A percentile compares a stretch with the other conserved stretches of the same genome.
Evolutionary conservation across 2,113 vertebrate species (phyloP).

Genomic region (Dinomys branickii): DNA sequence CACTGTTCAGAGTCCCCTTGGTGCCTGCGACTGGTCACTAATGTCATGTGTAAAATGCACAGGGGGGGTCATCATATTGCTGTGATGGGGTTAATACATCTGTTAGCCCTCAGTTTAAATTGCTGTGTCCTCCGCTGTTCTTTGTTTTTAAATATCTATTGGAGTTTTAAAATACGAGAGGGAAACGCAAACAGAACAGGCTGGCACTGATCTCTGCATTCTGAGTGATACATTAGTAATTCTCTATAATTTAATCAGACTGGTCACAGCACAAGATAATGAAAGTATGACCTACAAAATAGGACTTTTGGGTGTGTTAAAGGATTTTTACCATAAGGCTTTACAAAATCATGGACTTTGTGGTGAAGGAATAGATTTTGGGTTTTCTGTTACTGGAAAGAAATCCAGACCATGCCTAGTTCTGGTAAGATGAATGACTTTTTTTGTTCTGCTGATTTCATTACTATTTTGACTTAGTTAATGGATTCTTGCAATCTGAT

Average conservation of each 20-base stretch:
- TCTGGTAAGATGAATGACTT: slow-evolving; percentile 19
- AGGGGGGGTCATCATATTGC: not conserved
- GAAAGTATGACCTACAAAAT: slow-evolving; percentile 86
- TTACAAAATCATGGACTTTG: slow-evolving; percentile 77
- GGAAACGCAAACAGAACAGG: slow-evolving; percentile 67
- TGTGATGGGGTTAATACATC: not conserved
- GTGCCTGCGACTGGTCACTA: not conserved
- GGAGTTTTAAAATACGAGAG: slow-evolving; percentile 72
- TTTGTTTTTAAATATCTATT: slow-evolving; percentile 59
- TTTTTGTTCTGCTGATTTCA: slow-evolving; percentile 15
- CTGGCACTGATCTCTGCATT: slow-evolving; percentile 79
- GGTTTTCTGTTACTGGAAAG: slow-evolving; percentile 41
- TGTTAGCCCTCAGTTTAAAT: slow-evolving; percentile 42
- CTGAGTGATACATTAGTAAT: slow-evolving; percentile 86
- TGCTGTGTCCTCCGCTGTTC: not conserved
- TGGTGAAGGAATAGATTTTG: slow-evolving; percentile 57
- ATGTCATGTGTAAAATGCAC: not conserved
- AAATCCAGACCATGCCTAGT: slow-evolving; percentile 58
- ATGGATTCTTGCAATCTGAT: not conserved
- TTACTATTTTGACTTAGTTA: slow-evolving; percentile 57
- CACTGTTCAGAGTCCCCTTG: not conserved
- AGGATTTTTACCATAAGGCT: slow-evolving; percentile 81
- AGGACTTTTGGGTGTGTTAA: slow-evolving; percentile 83
- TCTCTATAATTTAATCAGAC: slow-evolving; percentile 89
- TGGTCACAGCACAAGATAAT: slow-evolving; percentile 86